A percentile compares a stretch with the other conserved stretches of the same genome.
These are phyloP conservation scores for Cantharis rustica DNA, from an alignment of 2,888 invertebrate species.

Conservation along the genomic window DNA sequence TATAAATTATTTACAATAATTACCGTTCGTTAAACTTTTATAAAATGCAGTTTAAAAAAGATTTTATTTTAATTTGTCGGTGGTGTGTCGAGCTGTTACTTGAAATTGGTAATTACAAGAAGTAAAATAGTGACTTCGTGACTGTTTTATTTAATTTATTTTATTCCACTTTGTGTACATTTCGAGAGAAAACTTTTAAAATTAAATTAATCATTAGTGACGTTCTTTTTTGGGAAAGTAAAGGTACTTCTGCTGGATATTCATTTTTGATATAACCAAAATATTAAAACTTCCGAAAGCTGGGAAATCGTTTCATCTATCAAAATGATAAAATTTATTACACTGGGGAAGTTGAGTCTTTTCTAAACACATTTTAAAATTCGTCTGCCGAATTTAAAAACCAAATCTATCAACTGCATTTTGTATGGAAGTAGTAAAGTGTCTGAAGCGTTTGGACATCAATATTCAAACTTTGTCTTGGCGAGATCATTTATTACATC, in stretches of 20 bases:
- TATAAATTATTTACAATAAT: neutral
- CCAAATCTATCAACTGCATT: conserved; percentile 46
- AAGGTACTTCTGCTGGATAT: neutral
- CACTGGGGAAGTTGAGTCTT: conserved; percentile 15
- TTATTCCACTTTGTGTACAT: neutral
- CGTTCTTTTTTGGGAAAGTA: neutral
- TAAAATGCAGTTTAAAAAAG: neutral
- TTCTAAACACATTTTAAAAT: conserved; percentile 41
- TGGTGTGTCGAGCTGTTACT: neutral
- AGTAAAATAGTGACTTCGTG: neutral
- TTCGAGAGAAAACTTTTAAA: neutral
- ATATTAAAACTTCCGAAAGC: conserved; percentile 25
- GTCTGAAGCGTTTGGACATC: conserved; percentile 51
- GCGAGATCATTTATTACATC: conserved; percentile 54
- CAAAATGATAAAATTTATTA: conserved; percentile 20
- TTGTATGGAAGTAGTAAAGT: conserved; percentile 45
- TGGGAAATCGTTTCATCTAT: conserved; percentile 10
- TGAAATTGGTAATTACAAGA: neutral
- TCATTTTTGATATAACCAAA: neutral
- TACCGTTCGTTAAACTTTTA: neutral
- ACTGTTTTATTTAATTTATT: neutral
- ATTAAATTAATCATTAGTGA: neutral
- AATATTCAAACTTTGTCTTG: conserved; percentile 55
- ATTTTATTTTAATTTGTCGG: neutral
- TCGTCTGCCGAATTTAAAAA: conserved; percentile 47